Evolutionary conservation across 2,113 vertebrate species (phyloP), one percentile per base, ranked within the genome.

Genomic region (Passer montanus): DNA sequence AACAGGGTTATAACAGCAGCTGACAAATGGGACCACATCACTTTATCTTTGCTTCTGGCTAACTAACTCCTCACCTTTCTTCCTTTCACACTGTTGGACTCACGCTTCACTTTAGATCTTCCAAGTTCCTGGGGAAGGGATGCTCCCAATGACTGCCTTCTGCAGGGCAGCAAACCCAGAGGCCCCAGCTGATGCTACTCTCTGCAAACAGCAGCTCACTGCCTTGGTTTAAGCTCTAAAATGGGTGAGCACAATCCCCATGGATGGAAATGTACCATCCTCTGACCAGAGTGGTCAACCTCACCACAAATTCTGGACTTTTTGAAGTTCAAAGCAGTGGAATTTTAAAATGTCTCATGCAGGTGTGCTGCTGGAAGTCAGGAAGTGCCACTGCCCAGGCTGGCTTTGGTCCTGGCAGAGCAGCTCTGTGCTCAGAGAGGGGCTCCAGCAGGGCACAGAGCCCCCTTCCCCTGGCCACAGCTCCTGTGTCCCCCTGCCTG

Each of bases 281-380:
- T 52, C 80, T 35, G 37, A 20, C 8, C 28, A n/a, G 20, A 4
- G n/a, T 23, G 10, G 3, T 6, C 72, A 55, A 0, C 39, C 37
- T 58, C 4, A 0, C 55, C 30, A 5, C 7, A 2, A 67, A 30
- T 10, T 22, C 78, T 24, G 26, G 6, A 2, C 37, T 37, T 79
- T 28, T 5, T 31, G 7, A 28, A 26, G 44, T 26, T 47, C 31
- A 35, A 24, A 15, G 11, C 22, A n/a, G 76, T 7, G 19, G 27
- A 46, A 7, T 77, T 27, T 41, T 3, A 1, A 1, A 0, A 4
- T 4, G 43, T 14, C 46, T 44, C 11, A 1, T 3, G 23, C n/a
- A 28, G 53, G 31, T 33, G 15, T 55, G 68, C 47, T 76, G 24
- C 86, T 90, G 77, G 89, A 8, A 21, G 16, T 1, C n/a, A 62